Evolutionary conservation across 2,113 vertebrate species (phyloP).

Genomic region (Regulus satrapa): DNA sequence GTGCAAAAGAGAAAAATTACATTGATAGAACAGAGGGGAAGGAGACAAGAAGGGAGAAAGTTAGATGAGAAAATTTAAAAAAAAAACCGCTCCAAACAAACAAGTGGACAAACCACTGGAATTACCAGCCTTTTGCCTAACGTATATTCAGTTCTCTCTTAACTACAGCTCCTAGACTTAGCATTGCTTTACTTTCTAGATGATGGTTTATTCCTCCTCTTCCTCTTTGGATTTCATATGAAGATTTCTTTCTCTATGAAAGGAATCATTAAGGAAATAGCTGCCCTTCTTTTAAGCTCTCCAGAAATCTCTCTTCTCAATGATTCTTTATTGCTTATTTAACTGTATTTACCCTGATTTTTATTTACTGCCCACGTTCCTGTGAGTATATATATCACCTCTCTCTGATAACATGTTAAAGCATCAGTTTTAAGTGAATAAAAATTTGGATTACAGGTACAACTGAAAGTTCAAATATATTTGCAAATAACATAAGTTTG

Average conservation of each 20-base stretch:
- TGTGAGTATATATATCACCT: not conserved
- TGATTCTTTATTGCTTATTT: not conserved
- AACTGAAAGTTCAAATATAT: not conserved
- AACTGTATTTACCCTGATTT: not conserved
- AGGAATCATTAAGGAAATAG: not conserved
- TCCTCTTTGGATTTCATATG: not conserved
- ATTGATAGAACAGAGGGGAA: not conserved
- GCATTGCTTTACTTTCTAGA: not conserved
- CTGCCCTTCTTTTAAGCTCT: not conserved
- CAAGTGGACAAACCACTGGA: not conserved
- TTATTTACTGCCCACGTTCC: not conserved
- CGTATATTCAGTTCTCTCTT: not conserved
- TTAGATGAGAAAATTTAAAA: not conserved
- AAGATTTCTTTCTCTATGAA: not conserved
- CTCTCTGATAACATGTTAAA: not conserved
- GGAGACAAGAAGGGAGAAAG: not conserved
- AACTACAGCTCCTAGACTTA: not conserved
- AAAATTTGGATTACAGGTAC: not conserved
- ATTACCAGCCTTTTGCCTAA: not conserved
- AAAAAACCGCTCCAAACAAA: not conserved
- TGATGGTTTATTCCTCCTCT: not conserved
- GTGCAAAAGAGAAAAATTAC: fast-evolving
- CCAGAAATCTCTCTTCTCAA: not conserved
- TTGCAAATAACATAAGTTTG: not conserved
- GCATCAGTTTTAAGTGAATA: not conserved